Evolutionary conservation across 2,888 invertebrate species (phyloP), one percentile per base, ranked within the genome.

Genomic region (Gymnoscelis rufifasciata): DNA sequence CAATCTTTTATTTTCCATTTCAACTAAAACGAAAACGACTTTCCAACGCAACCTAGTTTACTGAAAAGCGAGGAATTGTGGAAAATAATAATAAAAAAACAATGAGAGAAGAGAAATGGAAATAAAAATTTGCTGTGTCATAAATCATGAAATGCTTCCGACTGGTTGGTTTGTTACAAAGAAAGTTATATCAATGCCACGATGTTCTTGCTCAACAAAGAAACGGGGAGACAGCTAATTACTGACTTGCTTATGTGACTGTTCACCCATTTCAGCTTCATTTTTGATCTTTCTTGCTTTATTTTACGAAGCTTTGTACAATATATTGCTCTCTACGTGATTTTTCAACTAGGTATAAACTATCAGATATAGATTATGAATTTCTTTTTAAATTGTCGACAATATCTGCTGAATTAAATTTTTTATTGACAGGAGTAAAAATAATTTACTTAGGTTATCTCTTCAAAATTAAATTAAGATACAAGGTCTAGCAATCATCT

Each of bases 121-220:
- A 83, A 79, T 79, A 82, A 84, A 88, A 86, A 83, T 83, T 86
- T 78, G 83, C 78, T 82, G 79, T 79, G 80, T 83, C 82, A 84
- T 87, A 88, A 87, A 87, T 88, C 82, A 81, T 74, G 78, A 75
- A 83, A 78, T 66, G 78, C 78, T 83, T 87, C 86, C 83, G 82
- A 72, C 70, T 70, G 73, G 79, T 73, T 76, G 74, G 70, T 74
- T 78, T 75, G 71, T 72, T 78, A 78, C 78, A 77, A 83, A 78
- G 82, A 83, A 83, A 83, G 76, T 82, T 82, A 71, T 74, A 74
- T 80, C 73, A 78, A 76, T 71, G 72, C 68, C 70, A 67, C 62
- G 60, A 64, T 62, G 68, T 62, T 75, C 73, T 78, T 74, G 68
- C 72, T 65, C 61, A 59, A 65, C 57, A 59, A 66, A 65, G 64